Percentiles rank a stretch among this genome's conserved stretches.
Conservation (phyloP, 2,888 invertebrate genomes). For the Ornithoptera priamus region DNA sequence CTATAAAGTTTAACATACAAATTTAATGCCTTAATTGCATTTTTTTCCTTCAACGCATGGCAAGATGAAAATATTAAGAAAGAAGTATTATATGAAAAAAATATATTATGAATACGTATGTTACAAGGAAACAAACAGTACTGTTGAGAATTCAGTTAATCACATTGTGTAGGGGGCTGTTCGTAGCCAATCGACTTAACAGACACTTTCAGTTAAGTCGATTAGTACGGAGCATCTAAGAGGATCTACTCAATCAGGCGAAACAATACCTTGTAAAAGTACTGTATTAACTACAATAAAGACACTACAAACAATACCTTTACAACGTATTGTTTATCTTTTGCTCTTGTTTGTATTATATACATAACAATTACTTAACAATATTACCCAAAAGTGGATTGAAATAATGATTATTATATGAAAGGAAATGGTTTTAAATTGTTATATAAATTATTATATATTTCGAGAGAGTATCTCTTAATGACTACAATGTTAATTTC, state of each 20-base stretch:
- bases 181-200: constrained; percentile 23
- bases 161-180: constrained; percentile 18
- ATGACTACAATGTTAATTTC: too few species aligned
- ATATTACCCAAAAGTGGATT: background rate
- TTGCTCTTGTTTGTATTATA: background rate
- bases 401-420: background rate
- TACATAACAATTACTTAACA: background rate
- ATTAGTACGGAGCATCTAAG: constrained; percentile 23
- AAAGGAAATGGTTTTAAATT: too few species aligned
- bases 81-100: too few species aligned
- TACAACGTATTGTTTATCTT: constrained; percentile 1
- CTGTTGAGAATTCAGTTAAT: constrained; percentile 20
- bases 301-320: too few species aligned
- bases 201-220: constrained; percentile 27
- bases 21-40: too few species aligned
- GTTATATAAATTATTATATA: too few species aligned
- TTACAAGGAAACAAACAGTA: constrained; percentile 12
- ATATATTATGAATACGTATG: background rate
- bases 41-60: too few species aligned
- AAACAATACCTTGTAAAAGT: constrained; percentile 20
- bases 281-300: background rate
- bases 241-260: constrained; percentile 24
- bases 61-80: too few species aligned
- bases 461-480: too few species aligned
- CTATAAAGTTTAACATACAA: too few species aligned